Percentiles rank a stretch among this genome's conserved stretches.
These are phyloP conservation scores for Lepas anatifera DNA, from an alignment of 2,888 invertebrate genomes.

Conservation along the genomic window DNA sequence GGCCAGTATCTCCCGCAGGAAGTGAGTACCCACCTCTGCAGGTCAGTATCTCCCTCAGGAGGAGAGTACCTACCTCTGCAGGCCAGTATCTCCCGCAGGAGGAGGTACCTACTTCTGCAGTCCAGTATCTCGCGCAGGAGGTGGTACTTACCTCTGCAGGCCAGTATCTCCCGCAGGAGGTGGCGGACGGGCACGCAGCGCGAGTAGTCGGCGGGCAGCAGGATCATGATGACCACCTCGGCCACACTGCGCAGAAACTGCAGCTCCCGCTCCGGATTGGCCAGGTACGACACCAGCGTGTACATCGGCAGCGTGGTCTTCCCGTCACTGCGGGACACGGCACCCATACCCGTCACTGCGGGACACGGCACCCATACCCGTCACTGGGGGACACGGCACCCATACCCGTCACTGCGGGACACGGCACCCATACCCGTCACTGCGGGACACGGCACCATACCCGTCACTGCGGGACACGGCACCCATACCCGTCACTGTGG, in stretches of 20 bases:
- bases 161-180: constrained; percentile 66
- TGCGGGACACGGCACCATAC: too few species aligned
- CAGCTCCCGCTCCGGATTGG: constrained; percentile 57
- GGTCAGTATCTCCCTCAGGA: too few species aligned
- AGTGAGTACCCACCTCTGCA: too few species aligned
- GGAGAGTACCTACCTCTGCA: too few species aligned
- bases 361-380: too few species aligned
- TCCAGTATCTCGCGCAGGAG: constrained; percentile 68
- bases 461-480: neutral
- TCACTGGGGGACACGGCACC: too few species aligned
- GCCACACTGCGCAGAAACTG: constrained; percentile 69
- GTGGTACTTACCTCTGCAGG: constrained; percentile 66
- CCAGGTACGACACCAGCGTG: constrained; percentile 58
- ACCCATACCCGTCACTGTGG: neutral
- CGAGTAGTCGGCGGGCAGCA: constrained; percentile 69
- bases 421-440: too few species aligned
- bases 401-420: too few species aligned
- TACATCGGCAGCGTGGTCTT: constrained; percentile 39
- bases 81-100: too few species aligned
- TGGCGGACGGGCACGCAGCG: constrained; percentile 57
- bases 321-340: constrained; percentile 21
- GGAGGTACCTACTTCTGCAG: too few species aligned
- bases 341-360: too few species aligned
- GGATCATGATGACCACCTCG: constrained; percentile 65
- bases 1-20: too few species aligned